Conservation (phyloP, 1,140 invertebrate genomes). For the Portunus trituberculatus region DNA sequence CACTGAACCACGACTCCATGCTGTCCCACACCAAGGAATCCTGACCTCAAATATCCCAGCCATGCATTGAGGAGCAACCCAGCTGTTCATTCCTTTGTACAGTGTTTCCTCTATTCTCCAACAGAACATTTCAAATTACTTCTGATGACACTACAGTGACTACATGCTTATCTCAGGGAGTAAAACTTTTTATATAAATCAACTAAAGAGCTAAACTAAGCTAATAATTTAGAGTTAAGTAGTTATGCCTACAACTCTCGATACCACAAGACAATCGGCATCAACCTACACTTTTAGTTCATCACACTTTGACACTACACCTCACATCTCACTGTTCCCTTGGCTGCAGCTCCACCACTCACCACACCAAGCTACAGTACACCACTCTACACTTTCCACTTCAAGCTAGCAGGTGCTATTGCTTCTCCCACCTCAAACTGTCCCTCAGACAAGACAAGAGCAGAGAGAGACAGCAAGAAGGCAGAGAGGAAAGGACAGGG, state of each 20-base stretch:
- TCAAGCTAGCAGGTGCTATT: neutral
- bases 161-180: too few relatives aligned
- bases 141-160: too few relatives aligned
- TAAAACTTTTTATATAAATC: too few relatives aligned
- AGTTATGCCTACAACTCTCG: too few relatives aligned
- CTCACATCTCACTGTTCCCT: too few relatives aligned
- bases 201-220: too few relatives aligned
- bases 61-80: neutral
- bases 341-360: neutral
- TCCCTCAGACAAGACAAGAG: constrained; percentile 39
- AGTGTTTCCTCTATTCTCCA: neutral
- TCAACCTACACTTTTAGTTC: too few relatives aligned
- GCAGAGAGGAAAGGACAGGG: constrained; percentile 76
- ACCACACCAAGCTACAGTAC: neutral
- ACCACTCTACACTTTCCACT: neutral
- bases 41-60: neutral
- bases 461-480: constrained; percentile 74
- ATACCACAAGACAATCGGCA: too few relatives aligned
- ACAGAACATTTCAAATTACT: too few relatives aligned
- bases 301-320: too few relatives aligned
- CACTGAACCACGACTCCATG: neutral
- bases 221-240: too few relatives aligned
- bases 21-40: neutral
- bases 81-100: neutral
- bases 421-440: neutral